Evolutionary conservation across 2,888 invertebrate genomes (phyloP).

Genomic region (Limnephilus marmoratus): DNA sequence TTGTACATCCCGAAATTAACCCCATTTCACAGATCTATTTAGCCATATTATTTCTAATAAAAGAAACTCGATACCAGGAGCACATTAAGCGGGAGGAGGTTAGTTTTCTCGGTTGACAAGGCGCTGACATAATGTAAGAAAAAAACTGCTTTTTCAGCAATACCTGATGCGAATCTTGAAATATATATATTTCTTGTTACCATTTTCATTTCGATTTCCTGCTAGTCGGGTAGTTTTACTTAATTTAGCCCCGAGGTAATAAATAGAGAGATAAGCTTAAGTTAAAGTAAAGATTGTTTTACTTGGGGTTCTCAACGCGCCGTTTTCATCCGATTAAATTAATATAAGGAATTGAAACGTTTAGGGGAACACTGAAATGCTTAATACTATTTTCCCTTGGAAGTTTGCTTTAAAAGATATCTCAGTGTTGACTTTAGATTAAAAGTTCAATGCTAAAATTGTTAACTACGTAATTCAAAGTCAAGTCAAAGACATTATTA

Average conservation of each 20-base stretch:
- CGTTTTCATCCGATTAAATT: conserved; percentile 5
- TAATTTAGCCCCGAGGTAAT: conserved; percentile 9
- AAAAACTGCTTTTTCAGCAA: neutral
- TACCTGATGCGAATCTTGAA: neutral
- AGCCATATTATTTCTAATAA: neutral
- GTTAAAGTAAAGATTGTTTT: conserved; percentile 37
- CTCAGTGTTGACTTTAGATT: neutral
- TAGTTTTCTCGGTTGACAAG: conserved; percentile 3
- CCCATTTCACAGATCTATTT: neutral
- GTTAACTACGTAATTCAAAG: neutral
- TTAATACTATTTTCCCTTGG: neutral
- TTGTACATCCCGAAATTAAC: neutral
- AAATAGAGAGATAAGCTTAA: conserved; percentile 33
- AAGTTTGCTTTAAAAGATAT: neutral
- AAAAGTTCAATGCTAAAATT: neutral
- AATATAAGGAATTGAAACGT: neutral
- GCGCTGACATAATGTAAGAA: neutral
- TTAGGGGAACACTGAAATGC: neutral
- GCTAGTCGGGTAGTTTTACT: neutral
- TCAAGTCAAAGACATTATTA: neutral
- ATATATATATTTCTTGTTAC: conserved; percentile 18
- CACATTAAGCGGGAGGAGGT: neutral
- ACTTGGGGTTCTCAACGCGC: conserved; percentile 4
- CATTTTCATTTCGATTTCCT: conserved; percentile 6
- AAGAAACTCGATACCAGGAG: neutral